Evolutionary conservation across 2,113 vertebrate genomes (phyloP).

Genomic region (Amphiprion percula): DNA sequence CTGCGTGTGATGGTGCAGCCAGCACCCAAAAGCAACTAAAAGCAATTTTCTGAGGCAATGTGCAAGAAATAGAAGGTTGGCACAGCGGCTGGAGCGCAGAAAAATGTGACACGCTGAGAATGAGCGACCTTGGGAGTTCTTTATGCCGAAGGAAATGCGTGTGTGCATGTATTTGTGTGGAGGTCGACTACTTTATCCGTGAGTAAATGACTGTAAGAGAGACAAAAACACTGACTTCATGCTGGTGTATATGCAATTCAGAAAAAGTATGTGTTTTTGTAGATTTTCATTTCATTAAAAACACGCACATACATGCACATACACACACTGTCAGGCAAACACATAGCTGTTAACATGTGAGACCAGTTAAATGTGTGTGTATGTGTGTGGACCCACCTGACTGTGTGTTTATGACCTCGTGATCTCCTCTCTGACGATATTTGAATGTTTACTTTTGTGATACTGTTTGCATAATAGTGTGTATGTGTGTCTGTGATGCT

Average conservation of each 20-base stretch:
- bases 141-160: slow-evolving; percentile 11
- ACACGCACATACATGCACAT: background rate
- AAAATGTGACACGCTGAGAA: slow-evolving; percentile 41
- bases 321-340: no score
- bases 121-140: slow-evolving; percentile 41
- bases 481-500: background rate
- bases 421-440: background rate
- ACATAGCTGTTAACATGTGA: background rate
- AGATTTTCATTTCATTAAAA: background rate
- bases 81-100: background rate
- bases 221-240: background rate
- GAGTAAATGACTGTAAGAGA: background rate
- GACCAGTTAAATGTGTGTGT: background rate
- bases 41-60: slow-evolving; percentile 67
- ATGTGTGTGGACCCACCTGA: slow-evolving; percentile 3
- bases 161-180: background rate
- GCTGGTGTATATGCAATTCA: no score
- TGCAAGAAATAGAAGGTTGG: slow-evolving; percentile 39
- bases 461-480: slow-evolving; percentile 1
- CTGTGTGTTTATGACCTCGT: background rate
- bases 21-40: slow-evolving; percentile 34
- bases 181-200: background rate
- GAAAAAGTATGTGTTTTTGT: background rate
- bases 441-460: background rate
- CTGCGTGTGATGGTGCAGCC: background rate